Base-by-base conservation (phyloP, 2,113 vertebrate genomes). In the Drymodes brunneopygia region DNA sequence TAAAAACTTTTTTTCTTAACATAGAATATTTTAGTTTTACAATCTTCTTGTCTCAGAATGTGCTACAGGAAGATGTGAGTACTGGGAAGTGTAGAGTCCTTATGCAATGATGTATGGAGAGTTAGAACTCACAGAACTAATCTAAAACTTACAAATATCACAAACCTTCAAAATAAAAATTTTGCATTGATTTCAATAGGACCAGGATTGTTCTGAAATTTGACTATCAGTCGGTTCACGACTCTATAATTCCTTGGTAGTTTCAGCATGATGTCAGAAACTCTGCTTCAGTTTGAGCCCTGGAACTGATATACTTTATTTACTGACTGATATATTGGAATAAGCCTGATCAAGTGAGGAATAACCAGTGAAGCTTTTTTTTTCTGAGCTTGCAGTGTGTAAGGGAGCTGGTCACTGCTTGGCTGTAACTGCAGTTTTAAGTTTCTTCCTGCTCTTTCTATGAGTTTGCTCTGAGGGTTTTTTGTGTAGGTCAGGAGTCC, bases 221-320 rank as follows among this genome's bases (percentile, higher is more conserved):
- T 69, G 20, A 23, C 21, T 56, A 0, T 60, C 27, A 7, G 4
- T 61, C 56, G 57, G 12, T 62, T 53, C 6, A 25, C 1, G 0
- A 60, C 28, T 48, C 8, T 48, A 0, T 40, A 66, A 20, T 5
- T 56, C 12, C 19, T 42, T 70, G 13, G 3, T 65, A 60, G 21
- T 44, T 77, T 62, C 16, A 9, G 50, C 31, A 9, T 2, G 7
- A 4, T 44, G 13, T 60, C 35, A 35, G n/a, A 71, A 33, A 28
- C 7, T 51, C 12, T 57, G 0, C 12, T 75, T 79, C 38, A 65
- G 10, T 65, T 60, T 91, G 35, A 71, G 47, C 33, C 19, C 38
- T 53, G 51, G 19, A 79, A 70, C 29, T 53, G 7, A 53, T 12
- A 5, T 35, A 4, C 15, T 75, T 29, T 86, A n/a, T 75, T 56